Evolutionary conservation across 2,113 vertebrate genomes (phyloP), one percentile per base, ranked within the genome.

Genomic region (Coryphaenoides rupestris): DNA sequence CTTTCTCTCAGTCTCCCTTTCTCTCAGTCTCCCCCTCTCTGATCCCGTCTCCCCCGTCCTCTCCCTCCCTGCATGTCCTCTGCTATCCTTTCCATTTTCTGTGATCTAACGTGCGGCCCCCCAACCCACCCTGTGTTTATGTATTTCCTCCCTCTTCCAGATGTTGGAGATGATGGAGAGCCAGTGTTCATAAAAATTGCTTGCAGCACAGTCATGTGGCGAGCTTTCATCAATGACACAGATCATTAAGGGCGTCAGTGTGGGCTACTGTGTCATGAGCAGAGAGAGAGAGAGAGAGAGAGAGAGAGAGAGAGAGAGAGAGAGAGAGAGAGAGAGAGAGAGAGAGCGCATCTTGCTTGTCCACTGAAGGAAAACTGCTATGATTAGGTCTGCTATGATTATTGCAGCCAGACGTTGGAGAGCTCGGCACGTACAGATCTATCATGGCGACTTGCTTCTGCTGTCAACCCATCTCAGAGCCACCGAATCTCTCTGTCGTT

Each of bases 201-300:
- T 84, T 67, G 66, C 78, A 79, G 78, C 59, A 70, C 72, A 62
- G 69, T 82, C 75, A 77, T 81, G 80, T 78, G 73, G 77, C 66
- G 70, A 80, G 82, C 81, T 89, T 86, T 90, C 84, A 84, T 84
- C 85, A 82, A 77, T 78, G 76, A 87, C 79, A 87, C 83, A 83
- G 67, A 81, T 84, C 80, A 86, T 89, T 87, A 85, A 40, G 68
- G 71, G 66, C 53, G 70, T 70, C 60, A 58, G 57, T 69, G 72
- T 69, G 72, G 73, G 79, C 82, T 84, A 81, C 84, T 84, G 81
- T 86, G 73, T 82, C 65, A 69, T 73, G 46, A 66, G 67, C 59
- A 65, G 76, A 40, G 33, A 40, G 33, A 40, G 33, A 40, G 33
- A 40, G 33, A 40, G 33, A 40, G 33, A 40, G 33, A 40, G 33